A percentile compares a stretch with the other conserved stretches of the same genome.
These are phyloP conservation scores for Zalophus californianus DNA, from an alignment of 2,797 vertebrate species.

Conservation along the genomic window DNA sequence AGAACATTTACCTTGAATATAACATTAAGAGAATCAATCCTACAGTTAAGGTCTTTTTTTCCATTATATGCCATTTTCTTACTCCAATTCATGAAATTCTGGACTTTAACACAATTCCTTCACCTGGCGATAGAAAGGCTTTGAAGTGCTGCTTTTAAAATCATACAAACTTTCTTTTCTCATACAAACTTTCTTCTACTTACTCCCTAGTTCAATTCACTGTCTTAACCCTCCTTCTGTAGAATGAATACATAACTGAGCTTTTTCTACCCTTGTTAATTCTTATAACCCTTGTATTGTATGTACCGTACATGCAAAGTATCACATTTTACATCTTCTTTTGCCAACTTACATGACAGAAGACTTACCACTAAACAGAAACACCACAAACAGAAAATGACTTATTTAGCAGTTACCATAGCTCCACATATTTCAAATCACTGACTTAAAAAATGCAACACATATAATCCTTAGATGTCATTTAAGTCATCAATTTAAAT, in stretches of 20 bases:
- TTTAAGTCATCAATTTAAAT: not conserved
- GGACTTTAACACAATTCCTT: not conserved
- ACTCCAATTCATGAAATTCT: not conserved
- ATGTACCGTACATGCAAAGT: not conserved
- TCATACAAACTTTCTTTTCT: not conserved
- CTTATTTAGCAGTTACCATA: not conserved
- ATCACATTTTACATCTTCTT: not conserved
- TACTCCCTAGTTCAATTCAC: not conserved
- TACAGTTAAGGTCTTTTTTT: too few relatives aligned
- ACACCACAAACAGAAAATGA: not conserved
- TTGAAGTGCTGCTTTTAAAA: not conserved
- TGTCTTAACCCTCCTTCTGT: not conserved
- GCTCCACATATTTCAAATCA: not conserved
- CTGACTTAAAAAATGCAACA: not conserved
- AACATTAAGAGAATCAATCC: not conserved
- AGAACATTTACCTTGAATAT: not conserved
- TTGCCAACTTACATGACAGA: not conserved
- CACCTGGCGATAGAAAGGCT: not conserved
- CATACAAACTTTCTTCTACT: not conserved
- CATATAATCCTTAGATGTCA: not conserved
- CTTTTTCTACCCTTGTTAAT: not conserved
- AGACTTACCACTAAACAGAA: not conserved
- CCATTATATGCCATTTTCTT: not conserved
- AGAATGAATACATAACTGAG: not conserved
- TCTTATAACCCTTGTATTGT: not conserved